Conservation (phyloP, 2,888 invertebrate species). For the Gnatocerus cornutus region DNA sequence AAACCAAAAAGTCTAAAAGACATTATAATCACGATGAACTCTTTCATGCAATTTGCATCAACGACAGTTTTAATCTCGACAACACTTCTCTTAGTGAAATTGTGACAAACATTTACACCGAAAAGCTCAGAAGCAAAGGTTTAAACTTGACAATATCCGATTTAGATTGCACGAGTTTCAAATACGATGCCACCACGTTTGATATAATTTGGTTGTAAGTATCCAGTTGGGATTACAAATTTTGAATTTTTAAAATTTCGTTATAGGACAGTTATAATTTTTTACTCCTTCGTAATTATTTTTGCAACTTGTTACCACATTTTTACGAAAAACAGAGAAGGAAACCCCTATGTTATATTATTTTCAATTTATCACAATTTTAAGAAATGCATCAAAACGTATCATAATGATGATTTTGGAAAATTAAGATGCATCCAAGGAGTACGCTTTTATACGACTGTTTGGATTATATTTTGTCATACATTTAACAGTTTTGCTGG, state of each 20-base stretch:
- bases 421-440: constrained; percentile 58
- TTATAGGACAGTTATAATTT: background rate
- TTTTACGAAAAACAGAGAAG: background rate
- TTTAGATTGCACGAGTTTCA: constrained; percentile 8
- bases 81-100: constrained; percentile 5
- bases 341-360: constrained; percentile 33
- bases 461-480: constrained; percentile 57
- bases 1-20: constrained; percentile 46
- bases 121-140: constrained; percentile 50
- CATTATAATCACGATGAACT: constrained; percentile 58
- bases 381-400: constrained; percentile 47
- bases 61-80: constrained; percentile 48
- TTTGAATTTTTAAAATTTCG: background rate
- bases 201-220: constrained; percentile 2
- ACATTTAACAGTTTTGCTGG: constrained; percentile 54
- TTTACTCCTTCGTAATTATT: background rate
- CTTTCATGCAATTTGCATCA: constrained; percentile 55
- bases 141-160: constrained; percentile 3
- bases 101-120: constrained; percentile 49
- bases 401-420: constrained; percentile 50
- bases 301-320: constrained; percentile 18
- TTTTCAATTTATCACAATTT: constrained; percentile 56
- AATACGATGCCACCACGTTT: background rate
- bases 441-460: constrained; percentile 56
- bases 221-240: background rate